Conservation (phyloP, 1,140 invertebrate species). For the Lepidurus packardi region DNA sequence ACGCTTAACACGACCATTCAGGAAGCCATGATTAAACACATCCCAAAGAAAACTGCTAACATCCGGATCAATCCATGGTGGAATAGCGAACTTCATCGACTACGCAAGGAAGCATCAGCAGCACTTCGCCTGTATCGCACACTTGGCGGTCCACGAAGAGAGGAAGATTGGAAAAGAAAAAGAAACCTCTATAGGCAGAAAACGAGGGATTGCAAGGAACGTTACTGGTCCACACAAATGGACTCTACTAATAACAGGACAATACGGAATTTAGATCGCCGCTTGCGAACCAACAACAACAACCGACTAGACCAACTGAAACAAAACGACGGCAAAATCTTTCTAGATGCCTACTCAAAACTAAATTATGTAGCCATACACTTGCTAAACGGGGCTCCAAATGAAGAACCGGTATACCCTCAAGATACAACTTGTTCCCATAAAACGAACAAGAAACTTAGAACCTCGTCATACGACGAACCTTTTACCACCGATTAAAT, state of each 20-base stretch:
- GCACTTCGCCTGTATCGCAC: neutral
- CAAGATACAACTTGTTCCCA: neutral
- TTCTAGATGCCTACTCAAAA: neutral
- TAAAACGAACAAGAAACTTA: neutral
- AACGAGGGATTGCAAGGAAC: neutral
- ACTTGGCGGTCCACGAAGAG: neutral
- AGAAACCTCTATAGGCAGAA: neutral
- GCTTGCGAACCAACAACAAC: neutral
- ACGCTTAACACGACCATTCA: neutral
- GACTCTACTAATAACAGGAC: neutral
- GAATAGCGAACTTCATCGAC: neutral
- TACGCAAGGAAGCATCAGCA: neutral
- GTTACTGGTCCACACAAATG: neutral
- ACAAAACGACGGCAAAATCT: constrained; percentile 4
- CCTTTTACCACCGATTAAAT: neutral
- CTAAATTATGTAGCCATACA: constrained; percentile 19
- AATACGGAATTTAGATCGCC: neutral
- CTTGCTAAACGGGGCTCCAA: neutral
- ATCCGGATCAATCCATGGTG: neutral
- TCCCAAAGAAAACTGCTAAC: neutral
- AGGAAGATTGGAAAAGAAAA: neutral
- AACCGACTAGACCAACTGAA: neutral
- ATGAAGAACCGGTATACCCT: neutral
- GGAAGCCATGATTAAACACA: neutral
- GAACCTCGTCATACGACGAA: neutral